phyloP scores from a whole-genome alignment of 2,888 invertebrate genomes.

The Dinocampus coccinellae region DNA sequence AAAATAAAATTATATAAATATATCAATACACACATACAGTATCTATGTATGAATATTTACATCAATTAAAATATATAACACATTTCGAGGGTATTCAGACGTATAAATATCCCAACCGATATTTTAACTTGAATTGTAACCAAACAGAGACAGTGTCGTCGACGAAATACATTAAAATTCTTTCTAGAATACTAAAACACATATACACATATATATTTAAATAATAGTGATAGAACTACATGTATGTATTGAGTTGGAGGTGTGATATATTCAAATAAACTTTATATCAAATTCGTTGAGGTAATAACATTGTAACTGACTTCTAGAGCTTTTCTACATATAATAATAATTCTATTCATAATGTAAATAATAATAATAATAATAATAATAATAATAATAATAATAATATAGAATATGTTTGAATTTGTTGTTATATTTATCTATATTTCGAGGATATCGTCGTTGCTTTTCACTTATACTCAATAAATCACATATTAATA shows the following conservation, averaged over 20 bases:
- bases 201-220: background rate
- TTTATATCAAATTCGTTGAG: constrained; percentile 40
- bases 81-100: constrained; percentile 16
- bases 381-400: too few species aligned
- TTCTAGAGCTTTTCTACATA: constrained; percentile 21
- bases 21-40: too few species aligned
- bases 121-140: constrained; percentile 32
- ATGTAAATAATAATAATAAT: too few species aligned
- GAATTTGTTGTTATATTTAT: too few species aligned
- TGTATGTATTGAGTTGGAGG: constrained; percentile 28
- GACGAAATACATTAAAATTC: constrained; percentile 44
- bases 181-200: constrained; percentile 12
- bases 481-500: too few species aligned
- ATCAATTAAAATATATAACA: too few species aligned
- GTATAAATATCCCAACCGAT: constrained; percentile 40
- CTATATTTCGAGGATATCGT: too few species aligned
- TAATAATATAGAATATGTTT: too few species aligned
- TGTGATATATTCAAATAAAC: constrained; percentile 36
- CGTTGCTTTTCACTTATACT: too few species aligned
- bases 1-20: too few species aligned
- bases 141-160: constrained; percentile 27
- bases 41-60: too few species aligned
- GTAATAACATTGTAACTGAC: constrained; percentile 41
- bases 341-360: too few species aligned
- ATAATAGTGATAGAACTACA: background rate